Base-by-base conservation (phyloP, 1,140 invertebrate species). In the Globodera rostochiensis region DNA sequence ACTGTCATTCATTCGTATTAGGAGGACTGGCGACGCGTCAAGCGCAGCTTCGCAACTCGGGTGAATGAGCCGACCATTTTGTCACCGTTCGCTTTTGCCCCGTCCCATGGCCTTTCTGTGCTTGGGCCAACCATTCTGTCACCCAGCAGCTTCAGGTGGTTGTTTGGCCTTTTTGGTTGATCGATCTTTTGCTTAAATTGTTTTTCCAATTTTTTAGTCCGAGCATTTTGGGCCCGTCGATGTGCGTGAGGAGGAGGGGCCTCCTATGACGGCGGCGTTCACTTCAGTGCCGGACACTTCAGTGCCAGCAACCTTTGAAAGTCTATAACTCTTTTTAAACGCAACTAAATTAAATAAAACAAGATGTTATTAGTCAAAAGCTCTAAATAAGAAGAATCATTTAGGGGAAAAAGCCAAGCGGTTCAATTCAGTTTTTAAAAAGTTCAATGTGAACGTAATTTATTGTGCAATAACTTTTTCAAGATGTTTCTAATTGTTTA, bases 81-180 rank as follows among this genome's bases (percentile, higher is more conserved):
- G 21, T 73, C 77, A 4, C 82, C 82, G 6, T 84, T 80, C 19
- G 49, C 49, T 13, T 84, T 84, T 49, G 74, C 74, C 2, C 70
- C 53, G 0, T 25, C 49, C 25, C 25, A 25, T 36, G 76, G 77
- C 11, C n/a, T 81, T 8, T 15, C 53, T 2, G 53, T 84, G 11
- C 13, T 69, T 13, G 81, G 81, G 1, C 81, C 81, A 5, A 45
- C 80, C 15, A 82, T 82, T 36, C 47, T 84, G 5, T 84, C 82
- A 1, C 82, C 82, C 0, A 84, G 25, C 83, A 36, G 8, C 5
- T 80, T 75, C 60, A 71, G 69, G 70, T 69, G n/a, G 45, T 50
- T 45, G 25, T 25, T 80, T n/a, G 6, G n/a, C 15, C 19, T 4
- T 11, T 57, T 11, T 57, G 11, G 11, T 25, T 25, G 25, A 25